Percentiles rank a stretch among this genome's conserved stretches.
Conservation (phyloP, 2,888 invertebrate species). For the Pachymerium ferrugineum region DNA sequence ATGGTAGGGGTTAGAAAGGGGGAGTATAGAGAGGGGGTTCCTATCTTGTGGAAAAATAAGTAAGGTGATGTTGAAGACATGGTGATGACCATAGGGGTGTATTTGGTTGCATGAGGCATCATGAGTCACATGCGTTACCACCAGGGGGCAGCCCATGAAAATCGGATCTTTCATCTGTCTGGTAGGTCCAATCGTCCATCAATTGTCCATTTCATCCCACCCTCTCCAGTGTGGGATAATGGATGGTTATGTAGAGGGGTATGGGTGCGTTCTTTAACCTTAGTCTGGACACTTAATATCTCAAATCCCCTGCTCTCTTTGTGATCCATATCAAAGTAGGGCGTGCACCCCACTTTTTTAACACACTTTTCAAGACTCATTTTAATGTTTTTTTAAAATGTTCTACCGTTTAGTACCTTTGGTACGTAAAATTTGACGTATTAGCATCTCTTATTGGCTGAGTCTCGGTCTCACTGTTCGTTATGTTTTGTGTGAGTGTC, state of each 20-base stretch:
- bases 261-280: neutral
- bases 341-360: too few species aligned
- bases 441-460: too few species aligned
- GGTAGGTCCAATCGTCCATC: constrained; percentile 13
- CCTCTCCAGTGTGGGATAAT: neutral
- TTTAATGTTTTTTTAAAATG: too few species aligned
- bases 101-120: constrained; percentile 10
- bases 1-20: neutral
- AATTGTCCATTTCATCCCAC: constrained; percentile 14
- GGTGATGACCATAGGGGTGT: neutral
- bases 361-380: too few species aligned
- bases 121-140: neutral
- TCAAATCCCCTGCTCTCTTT: neutral
- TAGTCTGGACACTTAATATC: constrained; percentile 2
- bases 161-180: constrained; percentile 14
- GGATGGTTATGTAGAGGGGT: neutral
- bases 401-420: too few species aligned
- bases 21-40: neutral
- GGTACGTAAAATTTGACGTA: too few species aligned
- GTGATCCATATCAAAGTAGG: too few species aligned
- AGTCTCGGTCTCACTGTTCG: too few species aligned
- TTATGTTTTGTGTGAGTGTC: too few species aligned
- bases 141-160: constrained; percentile 11
- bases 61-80: constrained; percentile 4
- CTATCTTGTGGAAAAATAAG: neutral